Percentiles rank a stretch among this genome's conserved stretches.
Conservation (phyloP, 2,113 vertebrate genomes). For the Cardinalis cardinalis region DNA sequence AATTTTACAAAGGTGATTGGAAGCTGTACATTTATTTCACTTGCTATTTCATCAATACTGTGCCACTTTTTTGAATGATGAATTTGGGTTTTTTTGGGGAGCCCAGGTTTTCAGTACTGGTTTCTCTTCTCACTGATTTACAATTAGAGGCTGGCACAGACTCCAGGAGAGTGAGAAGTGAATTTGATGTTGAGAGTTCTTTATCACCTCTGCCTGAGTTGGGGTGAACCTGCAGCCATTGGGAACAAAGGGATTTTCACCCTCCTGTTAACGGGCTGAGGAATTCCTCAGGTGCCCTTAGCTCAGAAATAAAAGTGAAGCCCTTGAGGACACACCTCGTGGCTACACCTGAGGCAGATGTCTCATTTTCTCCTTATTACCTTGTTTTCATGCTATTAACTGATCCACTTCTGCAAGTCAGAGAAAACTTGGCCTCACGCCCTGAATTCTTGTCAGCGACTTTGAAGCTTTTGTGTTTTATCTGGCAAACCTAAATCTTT, state of each 20-base stretch:
- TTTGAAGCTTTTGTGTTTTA: conserved; percentile 60
- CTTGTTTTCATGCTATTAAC: conserved; percentile 56
- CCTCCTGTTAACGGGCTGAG: background rate
- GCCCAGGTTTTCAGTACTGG: background rate
- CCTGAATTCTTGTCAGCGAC: conserved; percentile 47
- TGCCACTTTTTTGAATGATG: background rate
- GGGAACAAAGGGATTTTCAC: background rate
- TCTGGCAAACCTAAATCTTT: conserved; percentile 54
- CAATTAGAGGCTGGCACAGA: background rate
- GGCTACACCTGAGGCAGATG: background rate
- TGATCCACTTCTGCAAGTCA: background rate
- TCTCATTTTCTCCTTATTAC: conserved; percentile 45
- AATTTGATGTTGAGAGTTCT: background rate
- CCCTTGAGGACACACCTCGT: background rate
- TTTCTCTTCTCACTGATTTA: background rate
- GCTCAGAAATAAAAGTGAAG: background rate
- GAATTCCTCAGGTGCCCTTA: background rate
- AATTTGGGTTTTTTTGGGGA: background rate
- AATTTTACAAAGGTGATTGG: background rate
- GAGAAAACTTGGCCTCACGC: conserved; percentile 30
- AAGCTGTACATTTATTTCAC: background rate
- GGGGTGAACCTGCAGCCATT: background rate
- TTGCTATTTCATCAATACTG: background rate
- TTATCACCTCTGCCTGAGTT: background rate
- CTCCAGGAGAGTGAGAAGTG: background rate